phyloP scores from a whole-genome alignment of 2,797 vertebrate species.

The Clarias fuscus region DNA sequence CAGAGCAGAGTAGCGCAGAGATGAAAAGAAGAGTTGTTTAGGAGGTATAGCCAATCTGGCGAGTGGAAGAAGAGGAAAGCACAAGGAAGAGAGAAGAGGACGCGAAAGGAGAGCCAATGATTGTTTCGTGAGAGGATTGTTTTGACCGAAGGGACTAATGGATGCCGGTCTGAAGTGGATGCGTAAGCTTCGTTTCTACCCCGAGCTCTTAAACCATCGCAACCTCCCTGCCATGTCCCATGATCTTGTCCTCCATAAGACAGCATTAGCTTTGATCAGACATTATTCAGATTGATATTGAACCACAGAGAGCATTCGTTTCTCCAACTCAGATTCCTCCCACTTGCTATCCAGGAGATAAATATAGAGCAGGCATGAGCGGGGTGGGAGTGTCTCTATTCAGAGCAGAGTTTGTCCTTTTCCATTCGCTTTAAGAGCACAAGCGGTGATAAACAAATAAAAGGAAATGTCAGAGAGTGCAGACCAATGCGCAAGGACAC shows the following conservation, averaged over 20 bases:
- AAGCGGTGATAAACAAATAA: slow-evolving; percentile 38
- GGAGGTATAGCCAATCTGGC: slow-evolving; percentile 12
- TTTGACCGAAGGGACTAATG: slow-evolving; percentile 40
- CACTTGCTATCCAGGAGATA: slow-evolving; percentile 29
- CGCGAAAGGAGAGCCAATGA: neutral
- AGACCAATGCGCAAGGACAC: slow-evolving; percentile 4
- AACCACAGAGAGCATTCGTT: neutral
- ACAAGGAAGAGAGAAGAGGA: neutral
- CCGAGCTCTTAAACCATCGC: slow-evolving; percentile 13
- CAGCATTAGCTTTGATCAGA: slow-evolving; percentile 38
- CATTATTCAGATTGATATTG: slow-evolving; percentile 39
- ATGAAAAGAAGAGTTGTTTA: slow-evolving; percentile 35
- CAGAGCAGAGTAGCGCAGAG: slow-evolving; percentile 12
- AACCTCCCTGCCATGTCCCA: neutral
- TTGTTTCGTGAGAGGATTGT: slow-evolving; percentile 12
- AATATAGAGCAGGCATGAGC: slow-evolving; percentile 16
- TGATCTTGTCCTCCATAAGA: slow-evolving; percentile 11
- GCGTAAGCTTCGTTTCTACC: slow-evolving; percentile 15
- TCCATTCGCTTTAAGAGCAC: slow-evolving; percentile 39
- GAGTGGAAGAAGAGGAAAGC: slow-evolving; percentile 19
- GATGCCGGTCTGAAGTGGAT: slow-evolving; percentile 34
- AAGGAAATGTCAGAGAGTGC: slow-evolving; percentile 46
- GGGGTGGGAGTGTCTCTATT: slow-evolving; percentile 23
- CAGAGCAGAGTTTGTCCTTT: slow-evolving; percentile 42
- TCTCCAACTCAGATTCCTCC: slow-evolving; percentile 27